Percentiles rank a stretch among this genome's conserved stretches.
Evolutionary conservation across 2,113 vertebrate genomes (phyloP).

Genomic region (Lasiurus cinereus): DNA sequence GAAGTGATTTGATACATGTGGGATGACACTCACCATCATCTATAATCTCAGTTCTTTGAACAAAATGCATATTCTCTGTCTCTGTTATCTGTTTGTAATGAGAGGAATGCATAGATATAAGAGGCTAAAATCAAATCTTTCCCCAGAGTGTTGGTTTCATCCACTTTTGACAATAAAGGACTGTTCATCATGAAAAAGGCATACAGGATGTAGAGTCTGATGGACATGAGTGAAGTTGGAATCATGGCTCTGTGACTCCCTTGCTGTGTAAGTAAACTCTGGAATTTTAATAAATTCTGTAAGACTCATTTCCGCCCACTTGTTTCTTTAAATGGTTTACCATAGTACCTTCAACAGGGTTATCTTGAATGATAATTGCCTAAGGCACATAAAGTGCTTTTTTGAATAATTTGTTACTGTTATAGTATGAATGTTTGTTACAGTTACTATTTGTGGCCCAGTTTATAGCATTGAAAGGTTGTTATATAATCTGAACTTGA

Average conservation of each 20-base stretch:
- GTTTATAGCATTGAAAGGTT: not conserved
- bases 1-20: not conserved
- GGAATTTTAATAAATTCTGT: constrained; percentile 12
- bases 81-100: not conserved
- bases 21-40: not conserved
- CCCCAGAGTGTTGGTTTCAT: not conserved
- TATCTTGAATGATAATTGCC: not conserved
- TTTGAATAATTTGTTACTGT: not conserved
- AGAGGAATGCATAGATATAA: not conserved
- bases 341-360: not conserved
- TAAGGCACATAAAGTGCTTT: not conserved
- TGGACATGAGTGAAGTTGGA: not conserved
- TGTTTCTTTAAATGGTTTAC: not conserved
- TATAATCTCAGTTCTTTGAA: not conserved
- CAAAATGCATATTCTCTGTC: not conserved
- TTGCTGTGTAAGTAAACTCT: not conserved
- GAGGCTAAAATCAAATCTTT: not conserved
- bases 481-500: not conserved
- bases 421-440: not conserved
- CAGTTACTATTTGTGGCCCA: not conserved
- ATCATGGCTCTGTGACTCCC: not conserved
- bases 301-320: not conserved
- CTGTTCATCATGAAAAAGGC: not conserved
- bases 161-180: not conserved
- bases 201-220: not conserved